These are phyloP conservation scores for Zaprionus nigranus DNA, from an alignment of 1,140 invertebrate genomes.

Conservation along the genomic window DNA sequence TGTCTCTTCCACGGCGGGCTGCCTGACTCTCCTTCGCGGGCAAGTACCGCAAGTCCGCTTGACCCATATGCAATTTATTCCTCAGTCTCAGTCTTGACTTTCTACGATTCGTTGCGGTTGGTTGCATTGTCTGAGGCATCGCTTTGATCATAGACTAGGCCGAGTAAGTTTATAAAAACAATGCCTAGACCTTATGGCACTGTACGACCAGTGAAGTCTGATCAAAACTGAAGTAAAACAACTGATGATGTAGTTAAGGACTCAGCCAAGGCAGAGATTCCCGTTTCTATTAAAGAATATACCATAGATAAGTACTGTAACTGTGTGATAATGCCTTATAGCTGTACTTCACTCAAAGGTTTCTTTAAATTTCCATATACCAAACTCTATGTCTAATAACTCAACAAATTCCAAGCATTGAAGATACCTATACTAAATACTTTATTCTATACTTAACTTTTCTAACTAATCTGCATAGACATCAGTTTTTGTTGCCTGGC, in stretches of 20 bases:
- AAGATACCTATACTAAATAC: not conserved
- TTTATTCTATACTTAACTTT: not conserved
- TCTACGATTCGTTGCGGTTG: constrained; percentile 12
- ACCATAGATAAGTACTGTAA: too few species aligned
- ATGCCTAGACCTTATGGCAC: not conserved
- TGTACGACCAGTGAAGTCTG: not conserved
- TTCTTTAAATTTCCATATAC: too few species aligned
- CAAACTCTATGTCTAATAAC: too few species aligned
- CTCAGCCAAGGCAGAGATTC: not conserved
- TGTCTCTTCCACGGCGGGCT: constrained; percentile 16
- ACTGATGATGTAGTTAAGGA: not conserved
- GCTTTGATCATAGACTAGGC: not conserved
- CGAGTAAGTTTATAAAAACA: not conserved
- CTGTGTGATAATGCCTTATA: too few species aligned
- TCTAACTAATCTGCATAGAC: not conserved
- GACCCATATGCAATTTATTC: constrained; percentile 40
- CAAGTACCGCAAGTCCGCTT: constrained; percentile 50
- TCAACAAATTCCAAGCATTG: too few species aligned
- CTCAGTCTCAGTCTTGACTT: constrained; percentile 2
- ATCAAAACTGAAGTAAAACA: too few species aligned
- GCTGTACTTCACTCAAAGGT: too few species aligned
- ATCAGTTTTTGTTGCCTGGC: not conserved
- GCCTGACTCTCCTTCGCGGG: constrained; percentile 6
- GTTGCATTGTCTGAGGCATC: not conserved
- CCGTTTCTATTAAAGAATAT: not conserved